Evolutionary conservation across 2,888 invertebrate species (phyloP).

Genomic region (Drosophila emarginata): DNA sequence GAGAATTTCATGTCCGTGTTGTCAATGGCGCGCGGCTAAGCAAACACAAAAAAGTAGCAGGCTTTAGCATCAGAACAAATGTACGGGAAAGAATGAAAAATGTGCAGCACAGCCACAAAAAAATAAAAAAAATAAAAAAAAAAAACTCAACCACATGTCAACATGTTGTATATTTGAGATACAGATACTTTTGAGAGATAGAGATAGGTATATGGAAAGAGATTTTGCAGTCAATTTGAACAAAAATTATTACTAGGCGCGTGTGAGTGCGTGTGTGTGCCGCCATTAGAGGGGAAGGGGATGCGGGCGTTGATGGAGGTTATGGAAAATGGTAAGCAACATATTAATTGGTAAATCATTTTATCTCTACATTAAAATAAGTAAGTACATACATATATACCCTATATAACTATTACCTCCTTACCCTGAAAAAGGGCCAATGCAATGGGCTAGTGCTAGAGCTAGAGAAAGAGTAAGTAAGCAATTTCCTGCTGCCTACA

Average conservation of each 20-base stretch:
- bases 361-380: conserved; percentile 43
- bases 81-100: conserved; percentile 1
- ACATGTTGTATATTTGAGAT: conserved; percentile 15
- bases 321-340: conserved; percentile 31
- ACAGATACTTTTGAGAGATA: neutral
- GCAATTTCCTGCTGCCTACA: conserved; percentile 78
- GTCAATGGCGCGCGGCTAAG: conserved; percentile 66
- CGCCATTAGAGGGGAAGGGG: neutral
- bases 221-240: conserved; percentile 73
- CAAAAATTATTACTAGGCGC: conserved; percentile 56
- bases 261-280: conserved; percentile 24
- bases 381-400: neutral
- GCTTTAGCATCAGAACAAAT: conserved; percentile 16
- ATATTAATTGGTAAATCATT: conserved; percentile 61
- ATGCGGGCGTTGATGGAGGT: neutral
- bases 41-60: conserved; percentile 51
- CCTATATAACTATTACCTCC: too few relatives aligned
- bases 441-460: conserved; percentile 49
- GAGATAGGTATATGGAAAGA: neutral
- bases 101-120: conserved; percentile 16
- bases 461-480: conserved; percentile 28
- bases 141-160: conserved; percentile 43
- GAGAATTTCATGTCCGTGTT: conserved; percentile 39
- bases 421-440: conserved; percentile 28
- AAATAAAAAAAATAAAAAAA: conserved; percentile 17